A percentile compares a stretch with the other conserved stretches of the same genome.
These are phyloP conservation scores for Heliothis subflexa DNA, from an alignment of 1,140 invertebrate species.

Conservation along the genomic window DNA sequence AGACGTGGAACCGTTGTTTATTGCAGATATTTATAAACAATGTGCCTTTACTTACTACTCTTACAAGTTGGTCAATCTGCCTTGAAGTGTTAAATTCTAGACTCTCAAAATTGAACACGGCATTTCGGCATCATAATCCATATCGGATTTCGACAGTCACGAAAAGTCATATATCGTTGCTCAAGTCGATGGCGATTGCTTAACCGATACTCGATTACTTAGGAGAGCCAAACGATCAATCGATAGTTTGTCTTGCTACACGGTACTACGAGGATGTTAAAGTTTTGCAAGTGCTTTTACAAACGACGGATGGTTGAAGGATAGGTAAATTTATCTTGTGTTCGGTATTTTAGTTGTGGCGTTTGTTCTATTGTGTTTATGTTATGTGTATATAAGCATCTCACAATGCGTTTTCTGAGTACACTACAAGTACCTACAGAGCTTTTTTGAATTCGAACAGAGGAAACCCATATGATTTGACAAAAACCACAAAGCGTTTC, in stretches of 20 bases:
- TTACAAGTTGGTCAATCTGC: no score
- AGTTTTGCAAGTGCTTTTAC: conserved; percentile 5
- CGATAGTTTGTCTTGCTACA: conserved; percentile 3
- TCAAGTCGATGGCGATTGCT: background rate
- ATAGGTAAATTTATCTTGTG: background rate
- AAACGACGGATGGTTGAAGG: conserved; percentile 5
- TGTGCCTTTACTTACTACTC: no score
- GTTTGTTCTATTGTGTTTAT: background rate
- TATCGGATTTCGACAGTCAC: background rate
- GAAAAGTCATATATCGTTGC: background rate
- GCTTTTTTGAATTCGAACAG: no score
- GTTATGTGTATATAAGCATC: background rate
- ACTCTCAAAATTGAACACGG: background rate
- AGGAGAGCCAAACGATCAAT: conserved; percentile 21
- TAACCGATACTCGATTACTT: background rate
- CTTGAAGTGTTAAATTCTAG: no score
- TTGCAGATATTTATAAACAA: no score
- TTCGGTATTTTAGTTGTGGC: background rate
- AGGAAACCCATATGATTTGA: no score
- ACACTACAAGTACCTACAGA: no score
- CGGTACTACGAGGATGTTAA: background rate
- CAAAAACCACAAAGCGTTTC: no score
- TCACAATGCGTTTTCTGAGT: no score
- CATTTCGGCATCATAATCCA: background rate
- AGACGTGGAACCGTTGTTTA: no score